phyloP scores from a whole-genome alignment of 2,888 invertebrate genomes.

The Orchesella flavescens region DNA sequence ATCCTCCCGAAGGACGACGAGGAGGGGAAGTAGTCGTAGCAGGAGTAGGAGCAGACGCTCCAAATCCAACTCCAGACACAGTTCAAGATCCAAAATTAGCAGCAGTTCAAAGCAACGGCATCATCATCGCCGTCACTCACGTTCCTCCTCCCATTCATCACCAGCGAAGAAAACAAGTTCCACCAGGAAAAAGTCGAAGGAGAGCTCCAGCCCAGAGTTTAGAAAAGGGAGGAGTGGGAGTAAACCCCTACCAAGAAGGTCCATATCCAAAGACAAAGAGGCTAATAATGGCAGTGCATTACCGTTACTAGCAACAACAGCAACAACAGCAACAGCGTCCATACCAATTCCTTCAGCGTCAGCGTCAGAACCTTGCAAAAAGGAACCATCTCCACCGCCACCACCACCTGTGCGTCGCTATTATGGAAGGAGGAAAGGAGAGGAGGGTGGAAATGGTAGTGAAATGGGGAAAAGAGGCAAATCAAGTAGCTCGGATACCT shows the following conservation, averaged over 20 bases:
- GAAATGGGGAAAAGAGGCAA: background rate
- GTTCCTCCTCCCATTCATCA: background rate
- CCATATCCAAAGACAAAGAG: background rate
- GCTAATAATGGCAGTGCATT: background rate
- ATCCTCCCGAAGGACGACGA: slow-evolving; percentile 60
- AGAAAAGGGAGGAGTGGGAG: background rate
- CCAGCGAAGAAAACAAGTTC: background rate
- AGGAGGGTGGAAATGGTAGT: background rate
- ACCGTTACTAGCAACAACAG: background rate
- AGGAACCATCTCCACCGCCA: slow-evolving; percentile 52
- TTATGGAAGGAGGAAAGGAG: slow-evolving; percentile 70
- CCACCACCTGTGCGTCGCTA: slow-evolving; percentile 72
- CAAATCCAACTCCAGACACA: too few relatives aligned
- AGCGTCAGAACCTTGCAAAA: background rate
- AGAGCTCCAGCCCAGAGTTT: background rate
- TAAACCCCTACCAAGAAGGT: background rate
- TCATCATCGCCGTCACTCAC: background rate
- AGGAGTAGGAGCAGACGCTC: slow-evolving; percentile 17
- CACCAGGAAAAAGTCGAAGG: background rate
- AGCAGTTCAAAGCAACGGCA: background rate
- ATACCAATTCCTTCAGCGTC: too few relatives aligned
- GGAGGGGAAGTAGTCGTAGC: slow-evolving; percentile 47
- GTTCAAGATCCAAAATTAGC: slow-evolving; percentile 29
- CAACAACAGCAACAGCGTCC: background rate
- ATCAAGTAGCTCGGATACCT: slow-evolving; percentile 38